Evolutionary conservation across 2,113 vertebrate species (phyloP).

Genomic region (Tyrannus savana): DNA sequence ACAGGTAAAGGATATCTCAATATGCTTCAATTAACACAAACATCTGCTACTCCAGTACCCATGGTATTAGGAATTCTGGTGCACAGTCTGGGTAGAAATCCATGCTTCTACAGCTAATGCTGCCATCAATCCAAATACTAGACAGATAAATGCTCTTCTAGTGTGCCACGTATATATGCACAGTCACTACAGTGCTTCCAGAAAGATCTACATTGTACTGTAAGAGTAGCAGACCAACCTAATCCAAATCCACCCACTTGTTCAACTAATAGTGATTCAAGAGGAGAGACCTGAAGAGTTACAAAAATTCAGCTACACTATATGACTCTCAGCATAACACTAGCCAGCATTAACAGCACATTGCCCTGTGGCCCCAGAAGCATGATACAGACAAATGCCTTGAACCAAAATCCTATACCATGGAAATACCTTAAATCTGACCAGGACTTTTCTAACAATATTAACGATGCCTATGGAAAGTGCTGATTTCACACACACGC

Average conservation of each 20-base stretch:
- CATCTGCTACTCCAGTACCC: conserved; percentile 4
- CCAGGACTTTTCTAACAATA: background rate
- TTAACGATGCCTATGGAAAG: background rate
- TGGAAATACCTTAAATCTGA: background rate
- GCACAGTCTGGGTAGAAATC: background rate
- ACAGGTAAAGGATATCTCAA: background rate
- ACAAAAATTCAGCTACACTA: background rate
- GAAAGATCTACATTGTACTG: background rate
- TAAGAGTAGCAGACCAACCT: background rate
- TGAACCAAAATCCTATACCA: background rate
- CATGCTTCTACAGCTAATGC: background rate
- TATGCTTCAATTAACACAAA: background rate
- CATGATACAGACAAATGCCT: background rate
- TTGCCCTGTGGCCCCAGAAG: background rate
- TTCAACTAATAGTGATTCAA: background rate
- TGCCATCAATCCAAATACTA: rapidly evolving
- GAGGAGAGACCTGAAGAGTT: background rate
- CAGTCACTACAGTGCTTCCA: background rate
- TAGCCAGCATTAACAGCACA: background rate
- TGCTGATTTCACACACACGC: background rate
- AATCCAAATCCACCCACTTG: background rate
- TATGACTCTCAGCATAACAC: background rate
- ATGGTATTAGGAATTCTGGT: background rate
- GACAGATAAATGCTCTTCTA: background rate
- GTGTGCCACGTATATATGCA: rapidly evolving